Conservation (phyloP, 2,888 invertebrate genomes). For the Scaptomyza flava region DNA sequence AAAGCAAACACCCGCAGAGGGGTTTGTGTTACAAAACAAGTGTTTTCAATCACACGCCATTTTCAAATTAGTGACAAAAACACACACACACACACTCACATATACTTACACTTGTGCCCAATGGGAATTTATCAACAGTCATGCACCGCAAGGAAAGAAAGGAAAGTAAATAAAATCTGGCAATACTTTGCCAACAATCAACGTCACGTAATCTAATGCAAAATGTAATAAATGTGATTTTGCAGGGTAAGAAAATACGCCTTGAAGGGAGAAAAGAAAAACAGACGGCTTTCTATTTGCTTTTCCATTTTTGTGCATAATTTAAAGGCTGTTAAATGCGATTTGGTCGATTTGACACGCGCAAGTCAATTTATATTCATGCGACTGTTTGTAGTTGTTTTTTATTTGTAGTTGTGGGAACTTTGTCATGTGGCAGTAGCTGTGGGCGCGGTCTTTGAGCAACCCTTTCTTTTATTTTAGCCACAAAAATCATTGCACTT, state of each 20-base stretch:
- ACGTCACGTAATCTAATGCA: conserved; percentile 71
- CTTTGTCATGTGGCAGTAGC: conserved; percentile 54
- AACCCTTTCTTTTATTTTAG: conserved; percentile 30
- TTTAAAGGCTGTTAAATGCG: conserved; percentile 57
- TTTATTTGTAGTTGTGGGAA: conserved; percentile 49
- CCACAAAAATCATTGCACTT: conserved; percentile 26
- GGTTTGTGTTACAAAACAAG: conserved; percentile 53
- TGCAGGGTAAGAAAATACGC: conserved; percentile 21
- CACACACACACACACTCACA: conserved; percentile 1
- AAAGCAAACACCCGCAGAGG: conserved; percentile 50
- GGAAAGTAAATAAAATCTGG: conserved; percentile 20
- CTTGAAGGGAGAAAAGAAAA: conserved; percentile 12
- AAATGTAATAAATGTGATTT: conserved; percentile 74
- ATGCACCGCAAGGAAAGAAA: conserved; percentile 19
- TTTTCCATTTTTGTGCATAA: conserved; percentile 67
- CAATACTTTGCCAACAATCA: conserved; percentile 55
- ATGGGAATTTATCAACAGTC: conserved; percentile 43
- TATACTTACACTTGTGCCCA: conserved; percentile 8
- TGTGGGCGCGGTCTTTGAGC: conserved; percentile 25
- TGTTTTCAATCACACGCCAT: conserved; percentile 75
- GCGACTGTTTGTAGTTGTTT: conserved; percentile 8
- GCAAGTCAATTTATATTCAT: conserved; percentile 69
- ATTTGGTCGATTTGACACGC: conserved; percentile 35
- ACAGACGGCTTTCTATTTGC: conserved; percentile 51
- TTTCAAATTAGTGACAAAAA: conserved; percentile 63